Conservation (phyloP, 2,797 vertebrate genomes). For the Danio aesculapii region DNA sequence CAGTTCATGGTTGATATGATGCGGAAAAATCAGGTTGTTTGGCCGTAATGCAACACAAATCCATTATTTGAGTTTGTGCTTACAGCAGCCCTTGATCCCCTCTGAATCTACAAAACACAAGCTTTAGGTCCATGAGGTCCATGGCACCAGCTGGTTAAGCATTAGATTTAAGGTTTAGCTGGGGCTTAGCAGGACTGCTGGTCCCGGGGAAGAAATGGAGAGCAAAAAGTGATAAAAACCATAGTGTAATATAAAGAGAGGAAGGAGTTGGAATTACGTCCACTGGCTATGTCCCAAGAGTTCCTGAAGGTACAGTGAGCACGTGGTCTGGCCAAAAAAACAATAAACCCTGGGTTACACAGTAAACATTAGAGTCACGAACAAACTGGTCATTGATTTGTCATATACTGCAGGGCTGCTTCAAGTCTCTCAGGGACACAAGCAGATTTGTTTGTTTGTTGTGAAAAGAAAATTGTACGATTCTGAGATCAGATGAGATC, state of each 20-base stretch:
- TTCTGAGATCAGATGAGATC: too few relatives aligned
- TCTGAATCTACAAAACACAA: constrained; percentile 2
- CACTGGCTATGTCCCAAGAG: constrained; percentile 15
- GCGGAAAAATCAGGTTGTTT: constrained; percentile 15
- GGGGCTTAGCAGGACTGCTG: neutral
- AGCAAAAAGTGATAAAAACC: neutral
- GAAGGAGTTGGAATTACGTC: neutral
- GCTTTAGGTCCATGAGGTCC: constrained; percentile 7
- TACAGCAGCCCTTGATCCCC: neutral
- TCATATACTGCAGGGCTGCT: neutral
- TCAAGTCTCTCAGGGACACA: neutral
- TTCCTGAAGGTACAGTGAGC: neutral
- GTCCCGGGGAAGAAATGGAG: neutral
- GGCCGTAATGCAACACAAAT: constrained; percentile 8
- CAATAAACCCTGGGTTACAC: neutral
- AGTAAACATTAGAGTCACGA: constrained; percentile 15
- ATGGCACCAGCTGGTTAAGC: constrained; percentile 4
- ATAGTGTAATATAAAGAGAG: neutral
- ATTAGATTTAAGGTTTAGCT: constrained; percentile 8
- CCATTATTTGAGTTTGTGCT: constrained; percentile 14
- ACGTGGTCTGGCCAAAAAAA: neutral
- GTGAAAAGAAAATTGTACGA: too few relatives aligned
- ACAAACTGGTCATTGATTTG: neutral
- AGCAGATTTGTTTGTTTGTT: too few relatives aligned
- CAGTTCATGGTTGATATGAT: constrained; percentile 17